Conservation (phyloP, 2,888 invertebrate genomes). For the Itoplectis maculator region DNA sequence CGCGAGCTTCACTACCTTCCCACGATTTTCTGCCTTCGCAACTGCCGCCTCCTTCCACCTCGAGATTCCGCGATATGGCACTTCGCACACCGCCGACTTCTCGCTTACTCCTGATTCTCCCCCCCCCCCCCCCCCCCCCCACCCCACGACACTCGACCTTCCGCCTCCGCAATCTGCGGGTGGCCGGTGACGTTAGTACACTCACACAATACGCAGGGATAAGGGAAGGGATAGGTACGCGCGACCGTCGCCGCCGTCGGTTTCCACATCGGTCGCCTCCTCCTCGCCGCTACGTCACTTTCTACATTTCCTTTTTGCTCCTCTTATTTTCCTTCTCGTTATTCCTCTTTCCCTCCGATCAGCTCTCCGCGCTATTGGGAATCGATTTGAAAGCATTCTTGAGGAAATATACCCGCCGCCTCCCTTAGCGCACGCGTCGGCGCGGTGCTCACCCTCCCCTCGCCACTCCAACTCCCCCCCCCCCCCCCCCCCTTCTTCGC, state of each 20-base stretch:
- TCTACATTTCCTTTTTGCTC: slow-evolving; percentile 20
- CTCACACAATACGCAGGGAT: slow-evolving; percentile 3
- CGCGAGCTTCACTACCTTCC: slow-evolving; percentile 17
- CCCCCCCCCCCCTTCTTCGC: background rate
- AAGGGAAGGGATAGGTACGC: slow-evolving; percentile 1
- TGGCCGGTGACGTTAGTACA: slow-evolving; percentile 15
- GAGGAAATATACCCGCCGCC: slow-evolving; percentile 13
- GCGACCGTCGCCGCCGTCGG: background rate
- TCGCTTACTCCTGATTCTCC: slow-evolving; percentile 44
- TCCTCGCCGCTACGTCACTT: background rate
- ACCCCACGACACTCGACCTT: slow-evolving; percentile 49
- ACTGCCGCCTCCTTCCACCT: background rate
- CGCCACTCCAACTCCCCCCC: too few relatives aligned
- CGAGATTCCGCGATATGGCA: slow-evolving; percentile 76
- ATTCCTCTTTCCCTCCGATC: slow-evolving; percentile 43
- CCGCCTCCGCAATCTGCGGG: slow-evolving; percentile 30
- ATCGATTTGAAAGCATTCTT: slow-evolving; percentile 60
- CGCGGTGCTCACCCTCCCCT: too few relatives aligned
- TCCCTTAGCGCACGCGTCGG: background rate
- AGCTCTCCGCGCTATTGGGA: slow-evolving; percentile 54
- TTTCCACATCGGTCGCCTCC: background rate
- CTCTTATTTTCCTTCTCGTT: slow-evolving; percentile 56
- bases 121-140: too few relatives aligned
- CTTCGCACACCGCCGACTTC: slow-evolving; percentile 53
- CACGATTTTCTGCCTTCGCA: slow-evolving; percentile 20